A percentile compares a stretch with the other conserved stretches of the same genome.
Evolutionary conservation across 2,888 invertebrate species (phyloP).

Genomic region (Mesorhabditis sp.): DNA sequence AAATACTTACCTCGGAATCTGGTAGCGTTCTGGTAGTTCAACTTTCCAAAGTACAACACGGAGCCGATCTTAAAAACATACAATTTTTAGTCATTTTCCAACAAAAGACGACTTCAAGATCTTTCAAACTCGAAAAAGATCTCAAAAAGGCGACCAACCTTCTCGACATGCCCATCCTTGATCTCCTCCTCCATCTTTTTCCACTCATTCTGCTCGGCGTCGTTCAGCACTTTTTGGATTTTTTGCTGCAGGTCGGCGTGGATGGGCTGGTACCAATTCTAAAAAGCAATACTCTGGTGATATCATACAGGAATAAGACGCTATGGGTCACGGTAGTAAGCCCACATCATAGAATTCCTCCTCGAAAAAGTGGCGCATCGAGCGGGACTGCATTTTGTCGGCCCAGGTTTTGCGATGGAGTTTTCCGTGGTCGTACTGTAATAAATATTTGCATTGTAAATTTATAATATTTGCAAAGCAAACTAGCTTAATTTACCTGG

Average conservation of each 20-base stretch:
- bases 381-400: conserved; percentile 55
- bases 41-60: conserved; percentile 44
- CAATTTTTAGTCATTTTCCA: background rate
- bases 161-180: conserved; percentile 28
- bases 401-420: conserved; percentile 52
- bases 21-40: background rate
- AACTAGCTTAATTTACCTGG: conserved; percentile 15
- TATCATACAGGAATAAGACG: background rate
- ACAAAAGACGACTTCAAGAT: too few relatives aligned
- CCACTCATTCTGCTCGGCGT: conserved; percentile 41
- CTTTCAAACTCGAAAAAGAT: background rate
- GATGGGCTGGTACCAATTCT: conserved; percentile 51
- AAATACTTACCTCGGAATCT: background rate
- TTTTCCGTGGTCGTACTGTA: conserved; percentile 46
- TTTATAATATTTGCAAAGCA: background rate
- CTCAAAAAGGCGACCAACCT: conserved; percentile 13
- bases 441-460: conserved; percentile 1
- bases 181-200: conserved; percentile 24
- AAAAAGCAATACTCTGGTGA: conserved; percentile 8
- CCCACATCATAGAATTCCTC: conserved; percentile 54
- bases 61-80: conserved; percentile 43
- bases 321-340: background rate
- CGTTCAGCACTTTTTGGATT: conserved; percentile 42
- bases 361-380: conserved; percentile 55
- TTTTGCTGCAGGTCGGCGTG: conserved; percentile 48